These are phyloP conservation scores for Corythaixoides concolor DNA, from an alignment of 2,113 vertebrate species.

Conservation along the genomic window DNA sequence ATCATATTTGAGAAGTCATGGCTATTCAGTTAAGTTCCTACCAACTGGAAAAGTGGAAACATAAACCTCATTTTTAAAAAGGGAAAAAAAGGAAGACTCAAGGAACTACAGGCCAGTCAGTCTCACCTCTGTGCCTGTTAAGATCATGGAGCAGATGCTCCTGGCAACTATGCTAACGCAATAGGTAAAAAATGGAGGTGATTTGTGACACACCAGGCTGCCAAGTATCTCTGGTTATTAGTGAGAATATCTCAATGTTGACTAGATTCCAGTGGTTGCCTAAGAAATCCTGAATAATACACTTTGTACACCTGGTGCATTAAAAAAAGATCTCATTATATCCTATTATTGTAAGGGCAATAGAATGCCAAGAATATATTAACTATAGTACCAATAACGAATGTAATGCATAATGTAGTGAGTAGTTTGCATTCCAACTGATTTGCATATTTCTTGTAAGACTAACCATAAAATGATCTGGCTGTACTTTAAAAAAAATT, in stretches of 20 bases:
- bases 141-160: too few species aligned
- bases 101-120: too few species aligned
- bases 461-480: neutral
- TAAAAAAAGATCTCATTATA: neutral
- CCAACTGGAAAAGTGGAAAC: too few species aligned
- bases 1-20: too few species aligned
- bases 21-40: too few species aligned
- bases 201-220: neutral
- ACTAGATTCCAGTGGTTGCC: neutral
- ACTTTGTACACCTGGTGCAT: neutral
- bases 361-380: neutral
- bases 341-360: neutral
- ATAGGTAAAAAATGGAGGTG: too few species aligned
- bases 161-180: too few species aligned
- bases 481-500: neutral
- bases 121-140: too few species aligned
- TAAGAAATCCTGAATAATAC: neutral
- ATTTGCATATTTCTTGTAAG: neutral
- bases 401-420: neutral
- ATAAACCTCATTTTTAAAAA: too few species aligned
- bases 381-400: neutral
- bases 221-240: neutral
- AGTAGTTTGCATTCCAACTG: neutral
- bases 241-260: neutral
- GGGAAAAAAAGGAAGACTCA: too few species aligned